Base-by-base conservation (phyloP, 2,113 vertebrate genomes). In the Pomatostomus ruficeps region DNA sequence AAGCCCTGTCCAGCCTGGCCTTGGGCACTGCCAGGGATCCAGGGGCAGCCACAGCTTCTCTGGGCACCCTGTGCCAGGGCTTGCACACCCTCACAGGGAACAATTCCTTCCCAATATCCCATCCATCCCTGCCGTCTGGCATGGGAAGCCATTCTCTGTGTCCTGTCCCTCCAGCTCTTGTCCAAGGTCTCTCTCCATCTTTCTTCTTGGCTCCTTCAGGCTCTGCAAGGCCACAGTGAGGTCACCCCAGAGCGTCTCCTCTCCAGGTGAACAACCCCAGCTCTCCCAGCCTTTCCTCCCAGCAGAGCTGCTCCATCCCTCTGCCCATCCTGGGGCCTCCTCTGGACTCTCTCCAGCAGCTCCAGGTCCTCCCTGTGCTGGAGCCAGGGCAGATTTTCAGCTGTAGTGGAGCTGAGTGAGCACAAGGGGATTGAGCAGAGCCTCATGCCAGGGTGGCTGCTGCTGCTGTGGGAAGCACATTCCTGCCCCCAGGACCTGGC, bases 161-260 rank as follows among this genome's bases (percentile, higher is more conserved):
- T 55, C 29, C 25, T 79, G 57, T 3, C 74, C 0, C 35, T 40
- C 65, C 29, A 55, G 0, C 4, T 20, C 29, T 1, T 71, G 28
- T 22, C 17, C 29, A 3, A 1, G 55, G 57, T 57, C 42, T 7
- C 35, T 42, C 42, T 33, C 66, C 29, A 46, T 1, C 0, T 29
- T 19, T 59, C 15, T 6, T 29, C 23, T 1, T 1, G 0, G 54
- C 25, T 12, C 22, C 65, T 70, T 54, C 24, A 78, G 2, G 55
- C 0, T 8, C 55, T 78, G 40, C 0, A 54, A 70, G 48, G 48
- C 0, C 80, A 62, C 67, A 43, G 0, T 51, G 3, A 45, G n/a
- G 0, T 52, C 8, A 23, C 14, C 45, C 62, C 23, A 14, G 7
- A 76, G 9, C 38, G 68, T 38, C 55, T 54, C 38, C 42, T 29